Evolutionary conservation across 2,888 invertebrate genomes (phyloP).

Genomic region (Cyrtodaria siliqua): DNA sequence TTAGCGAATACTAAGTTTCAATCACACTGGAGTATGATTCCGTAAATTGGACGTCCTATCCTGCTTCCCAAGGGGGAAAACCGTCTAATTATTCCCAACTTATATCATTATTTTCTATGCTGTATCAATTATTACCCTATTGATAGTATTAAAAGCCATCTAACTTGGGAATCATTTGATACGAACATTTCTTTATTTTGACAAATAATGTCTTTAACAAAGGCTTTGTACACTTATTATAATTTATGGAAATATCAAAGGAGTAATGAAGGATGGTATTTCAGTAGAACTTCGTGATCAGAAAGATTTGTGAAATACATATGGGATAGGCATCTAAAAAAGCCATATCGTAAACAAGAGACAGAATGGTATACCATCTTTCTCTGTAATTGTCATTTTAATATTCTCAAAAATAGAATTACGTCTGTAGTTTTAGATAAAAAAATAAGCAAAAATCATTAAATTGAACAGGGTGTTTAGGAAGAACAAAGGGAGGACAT

Average conservation of each 20-base stretch:
- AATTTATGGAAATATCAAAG: conserved; percentile 7
- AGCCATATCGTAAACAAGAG: too few relatives aligned
- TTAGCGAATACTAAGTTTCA: too few relatives aligned
- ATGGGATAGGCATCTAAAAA: too few relatives aligned
- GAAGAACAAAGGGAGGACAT: too few relatives aligned
- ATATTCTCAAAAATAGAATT: too few relatives aligned
- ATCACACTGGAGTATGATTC: too few relatives aligned
- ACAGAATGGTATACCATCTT: too few relatives aligned
- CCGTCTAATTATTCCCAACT: conserved; percentile 29
- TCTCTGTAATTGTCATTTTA: too few relatives aligned
- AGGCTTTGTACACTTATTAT: conserved; percentile 6
- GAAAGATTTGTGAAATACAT: too few relatives aligned
- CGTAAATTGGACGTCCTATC: background rate
- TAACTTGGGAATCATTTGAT: conserved; percentile 36
- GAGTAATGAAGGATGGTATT: conserved; percentile 2
- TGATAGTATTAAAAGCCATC: conserved; percentile 22
- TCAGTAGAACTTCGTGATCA: background rate
- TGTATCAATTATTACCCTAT: conserved; percentile 34
- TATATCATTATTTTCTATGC: conserved; percentile 27
- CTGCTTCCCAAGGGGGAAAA: conserved; percentile 24
- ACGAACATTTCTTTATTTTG: conserved; percentile 19
- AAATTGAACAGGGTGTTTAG: too few relatives aligned
- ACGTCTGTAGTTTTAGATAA: too few relatives aligned
- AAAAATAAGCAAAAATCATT: too few relatives aligned
- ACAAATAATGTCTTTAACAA: conserved; percentile 15